Evolutionary conservation across 2,888 invertebrate genomes (phyloP), one percentile per base, ranked within the genome.

Genomic region (Sthenelais limicola): DNA sequence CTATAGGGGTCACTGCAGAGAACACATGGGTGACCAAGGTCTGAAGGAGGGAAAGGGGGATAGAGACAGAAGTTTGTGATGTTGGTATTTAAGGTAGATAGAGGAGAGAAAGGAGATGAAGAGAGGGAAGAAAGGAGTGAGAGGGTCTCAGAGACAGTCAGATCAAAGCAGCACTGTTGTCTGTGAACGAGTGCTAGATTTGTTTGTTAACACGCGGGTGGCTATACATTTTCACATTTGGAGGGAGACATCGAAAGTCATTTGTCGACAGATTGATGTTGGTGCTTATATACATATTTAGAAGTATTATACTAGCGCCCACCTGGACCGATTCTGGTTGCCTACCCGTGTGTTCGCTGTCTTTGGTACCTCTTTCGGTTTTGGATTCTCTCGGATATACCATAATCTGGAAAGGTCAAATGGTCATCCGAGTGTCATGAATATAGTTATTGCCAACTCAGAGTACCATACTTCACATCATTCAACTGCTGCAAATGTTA

Each of bases 391-490:
- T 62, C 70, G 52, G 54, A 70, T 70, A 54, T 70, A 70, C 70
- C 70, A 70, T 43, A 70, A 54, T 54, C 70, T 70, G 70, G 51
- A 70, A 70, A 62, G 62, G 26, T 62, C 62, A 62, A 62, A 62
- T 43, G 62, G 62, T 62, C 62, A 62, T 24, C 38, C 43, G 38
- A 62, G 26, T 35, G 62, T 62, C 62, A 62, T 3, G 32, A 5
- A 5, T 12, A 24, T 51, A 51, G n/a, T 7, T n/a, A n/a, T n/a
- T n/a, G n/a, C n/a, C n/a, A 56, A 9, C 18, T 52, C 3, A n/a
- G 3, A 30, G 32, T 15, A 28, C 56, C 56, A 56, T 33, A 56
- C 56, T n/a, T n/a, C n/a, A n/a, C n/a, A n/a, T n/a, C n/a, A n/a
- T n/a, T n/a, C n/a, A n/a, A n/a, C n/a, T n/a, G n/a, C n/a, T n/a